Base-by-base conservation (phyloP, 2,888 invertebrate species). In the Idaea dimidiata region DNA sequence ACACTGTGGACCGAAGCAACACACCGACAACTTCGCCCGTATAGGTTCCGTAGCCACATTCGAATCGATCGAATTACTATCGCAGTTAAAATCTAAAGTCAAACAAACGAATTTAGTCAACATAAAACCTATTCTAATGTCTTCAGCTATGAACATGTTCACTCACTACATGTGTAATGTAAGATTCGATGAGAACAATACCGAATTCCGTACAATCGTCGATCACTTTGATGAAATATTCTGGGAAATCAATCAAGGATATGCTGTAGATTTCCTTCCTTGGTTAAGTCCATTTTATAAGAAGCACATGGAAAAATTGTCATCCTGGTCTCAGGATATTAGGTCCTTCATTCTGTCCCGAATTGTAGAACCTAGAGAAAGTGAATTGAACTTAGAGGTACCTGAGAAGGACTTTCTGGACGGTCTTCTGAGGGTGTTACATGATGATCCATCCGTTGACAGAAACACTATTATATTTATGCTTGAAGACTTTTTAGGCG, bases 241-340 rank as follows among this genome's bases (percentile, higher is more conserved):
- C 88, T 97, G 96, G 96, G 97, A 97, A 79, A 97, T 98, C 68
- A 98, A 97, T 82, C 97, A 97, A 75, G 97, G 97, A 0, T 97
- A 97, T 81, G 96, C 97, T 0, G 94, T 97, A 0, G 98, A 98
- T 76, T 97, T 97, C 76, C 78, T 98, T 18, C 97, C 97, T 0
- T 97, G 96, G 95, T 83, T 97, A 0, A 89, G 94, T 0, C 96
- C 96, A 0, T 94, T 97, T 65, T 97, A 96, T 82, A 87, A 87
- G 3, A 89, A 92, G 2, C 96, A 97, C 75, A 94, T 96, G 88
- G 91, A 94, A 2, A 95, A 94, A 70, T 87, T 97, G 6, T 93
- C 94, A 0, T 82, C 93, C 62, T 96, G 96, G 96, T 95, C 96
- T 0, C 85, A 93, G 1, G 94, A 94, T 54, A 96, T 97, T 66